A percentile compares a stretch with the other conserved stretches of the same genome.
Evolutionary conservation across 2,797 vertebrate genomes (phyloP).

Genomic region (Sarcophilus harrisii): DNA sequence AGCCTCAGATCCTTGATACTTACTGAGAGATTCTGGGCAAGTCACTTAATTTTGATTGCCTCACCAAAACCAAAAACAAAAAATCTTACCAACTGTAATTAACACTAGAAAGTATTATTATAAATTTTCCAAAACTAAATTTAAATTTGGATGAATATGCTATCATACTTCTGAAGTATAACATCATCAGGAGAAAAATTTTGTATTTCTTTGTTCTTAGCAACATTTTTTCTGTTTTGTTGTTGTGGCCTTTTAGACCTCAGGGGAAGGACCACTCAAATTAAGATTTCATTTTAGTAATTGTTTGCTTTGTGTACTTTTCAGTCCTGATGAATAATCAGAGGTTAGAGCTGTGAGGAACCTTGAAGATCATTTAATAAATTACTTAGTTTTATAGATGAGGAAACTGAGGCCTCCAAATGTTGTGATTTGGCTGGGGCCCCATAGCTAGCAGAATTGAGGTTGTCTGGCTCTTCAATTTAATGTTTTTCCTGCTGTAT

Average conservation of each 20-base stretch:
- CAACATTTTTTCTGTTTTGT: background rate
- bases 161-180: background rate
- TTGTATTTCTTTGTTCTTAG: background rate
- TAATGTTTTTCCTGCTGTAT: background rate
- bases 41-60: too few relatives aligned
- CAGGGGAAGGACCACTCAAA: background rate
- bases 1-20: too few relatives aligned
- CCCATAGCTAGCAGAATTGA: background rate
- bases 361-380: background rate
- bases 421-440: background rate
- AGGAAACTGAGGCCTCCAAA: background rate
- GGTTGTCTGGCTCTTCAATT: background rate
- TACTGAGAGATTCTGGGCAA: too few relatives aligned
- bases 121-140: background rate
- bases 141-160: background rate
- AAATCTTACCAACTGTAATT: background rate
- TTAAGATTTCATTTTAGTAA: background rate
- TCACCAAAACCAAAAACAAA: too few relatives aligned
- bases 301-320: background rate
- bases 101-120: background rate
- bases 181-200: background rate
- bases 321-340: background rate
- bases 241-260: background rate
- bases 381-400: background rate
- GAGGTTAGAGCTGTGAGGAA: background rate